phyloP scores from a whole-genome alignment of 2,113 vertebrate species.

The Cyanoderma ruficeps region DNA sequence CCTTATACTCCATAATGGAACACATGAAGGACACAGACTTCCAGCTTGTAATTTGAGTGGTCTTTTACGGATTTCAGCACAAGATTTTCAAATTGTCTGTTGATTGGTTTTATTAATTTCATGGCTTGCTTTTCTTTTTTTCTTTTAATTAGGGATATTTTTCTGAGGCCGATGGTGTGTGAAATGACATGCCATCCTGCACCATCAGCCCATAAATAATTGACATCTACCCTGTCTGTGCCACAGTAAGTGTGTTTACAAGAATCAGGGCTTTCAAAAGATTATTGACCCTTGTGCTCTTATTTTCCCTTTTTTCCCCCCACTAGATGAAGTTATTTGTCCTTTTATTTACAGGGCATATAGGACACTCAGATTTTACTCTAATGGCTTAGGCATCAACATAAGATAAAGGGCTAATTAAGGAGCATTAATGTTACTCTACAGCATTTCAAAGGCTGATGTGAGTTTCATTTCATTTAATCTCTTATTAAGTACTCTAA shows the following conservation, averaged over 20 bases:
- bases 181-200: conserved; percentile 1
- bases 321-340: not conserved
- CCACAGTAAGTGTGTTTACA: not conserved
- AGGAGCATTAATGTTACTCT: not conserved
- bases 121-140: not conserved
- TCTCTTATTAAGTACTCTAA: not conserved
- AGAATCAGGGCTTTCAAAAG: not conserved
- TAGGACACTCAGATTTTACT: not conserved
- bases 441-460: not conserved
- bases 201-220: conserved; percentile 28
- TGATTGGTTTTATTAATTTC: not conserved
- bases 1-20: not conserved
- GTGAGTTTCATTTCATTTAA: not conserved
- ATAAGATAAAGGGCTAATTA: not conserved
- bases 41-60: not conserved
- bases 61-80: not conserved
- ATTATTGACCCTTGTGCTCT: not conserved
- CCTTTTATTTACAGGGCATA: not conserved
- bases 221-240: not conserved
- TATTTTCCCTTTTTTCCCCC: not conserved
- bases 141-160: not conserved
- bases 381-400: not conserved
- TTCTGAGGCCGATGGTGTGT: conserved; percentile 13
- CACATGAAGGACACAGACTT: not conserved
- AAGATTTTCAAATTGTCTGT: not conserved